phyloP scores from a whole-genome alignment of 2,888 invertebrate genomes.

The Scaptomyza polygonia region DNA sequence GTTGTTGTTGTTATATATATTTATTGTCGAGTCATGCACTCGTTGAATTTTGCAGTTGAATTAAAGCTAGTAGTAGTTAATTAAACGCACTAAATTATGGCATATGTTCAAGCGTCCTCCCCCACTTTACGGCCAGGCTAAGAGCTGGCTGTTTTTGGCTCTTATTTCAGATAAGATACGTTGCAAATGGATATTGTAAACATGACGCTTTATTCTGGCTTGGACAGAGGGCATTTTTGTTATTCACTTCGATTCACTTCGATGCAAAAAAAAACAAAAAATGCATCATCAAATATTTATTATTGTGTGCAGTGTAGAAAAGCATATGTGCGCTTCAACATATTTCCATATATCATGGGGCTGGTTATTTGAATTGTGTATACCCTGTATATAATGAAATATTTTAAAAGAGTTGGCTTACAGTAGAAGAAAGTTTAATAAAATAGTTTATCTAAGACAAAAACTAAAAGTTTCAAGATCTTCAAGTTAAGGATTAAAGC shows the following conservation, averaged over 20 bases:
- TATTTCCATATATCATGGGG: conserved; percentile 21
- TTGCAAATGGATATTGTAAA: background rate
- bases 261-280: conserved; percentile 31
- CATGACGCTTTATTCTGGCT: conserved; percentile 3
- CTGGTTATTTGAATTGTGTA: background rate
- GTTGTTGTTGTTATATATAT: conserved; percentile 53
- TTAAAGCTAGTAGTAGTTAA: conserved; percentile 78
- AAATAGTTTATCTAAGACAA: no score
- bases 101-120: conserved; percentile 67
- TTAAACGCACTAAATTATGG: conserved; percentile 74
- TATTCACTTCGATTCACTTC: conserved; percentile 31
- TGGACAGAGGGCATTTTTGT: conserved; percentile 24
- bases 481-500: no score
- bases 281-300: conserved; percentile 58
- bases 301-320: conserved; percentile 17
- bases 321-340: conserved; percentile 34
- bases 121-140: no score
- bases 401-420: no score
- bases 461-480: no score
- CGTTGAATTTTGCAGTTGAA: conserved; percentile 64
- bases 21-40: conserved; percentile 55
- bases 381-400: conserved; percentile 11
- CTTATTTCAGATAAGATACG: conserved; percentile 59
- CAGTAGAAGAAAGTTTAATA: no score
- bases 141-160: no score